Conservation (phyloP, 1,140 invertebrate genomes). For the Pseudomyrmex gracilis region DNA sequence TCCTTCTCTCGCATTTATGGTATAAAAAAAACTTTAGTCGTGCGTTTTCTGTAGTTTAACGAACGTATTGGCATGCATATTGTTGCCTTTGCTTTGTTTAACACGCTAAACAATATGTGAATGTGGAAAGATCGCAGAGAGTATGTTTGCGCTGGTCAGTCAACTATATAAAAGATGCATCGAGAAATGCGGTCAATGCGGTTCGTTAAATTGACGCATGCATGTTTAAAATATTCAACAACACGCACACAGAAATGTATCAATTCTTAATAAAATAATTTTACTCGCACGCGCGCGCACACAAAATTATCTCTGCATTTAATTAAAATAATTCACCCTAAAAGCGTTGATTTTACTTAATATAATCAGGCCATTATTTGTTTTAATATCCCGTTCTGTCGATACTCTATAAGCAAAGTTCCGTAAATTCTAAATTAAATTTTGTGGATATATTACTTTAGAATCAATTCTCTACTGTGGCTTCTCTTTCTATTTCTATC, state of each 20-base stretch:
- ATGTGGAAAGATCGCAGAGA: neutral
- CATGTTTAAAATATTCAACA: neutral
- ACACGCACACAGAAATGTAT: neutral
- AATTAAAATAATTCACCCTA: neutral
- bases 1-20: neutral
- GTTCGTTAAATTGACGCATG: slow-evolving; percentile 20
- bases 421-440: slow-evolving; percentile 38
- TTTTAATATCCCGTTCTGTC: neutral
- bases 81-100: slow-evolving; percentile 31
- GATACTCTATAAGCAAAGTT: slow-evolving; percentile 1
- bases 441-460: slow-evolving; percentile 45
- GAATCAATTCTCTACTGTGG: slow-evolving; percentile 54
- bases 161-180: slow-evolving; percentile 5
- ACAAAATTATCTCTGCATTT: neutral
- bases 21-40: neutral
- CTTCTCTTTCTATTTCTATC: neutral
- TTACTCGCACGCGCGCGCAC: too few relatives aligned
- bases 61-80: slow-evolving; percentile 3
- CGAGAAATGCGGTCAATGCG: neutral
- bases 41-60: neutral
- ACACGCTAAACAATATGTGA: neutral
- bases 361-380: neutral
- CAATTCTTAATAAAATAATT: neutral
- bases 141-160: neutral
- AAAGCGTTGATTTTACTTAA: neutral